Base-by-base conservation (phyloP, 2,113 vertebrate genomes). In the Anoplopoma fimbria region DNA sequence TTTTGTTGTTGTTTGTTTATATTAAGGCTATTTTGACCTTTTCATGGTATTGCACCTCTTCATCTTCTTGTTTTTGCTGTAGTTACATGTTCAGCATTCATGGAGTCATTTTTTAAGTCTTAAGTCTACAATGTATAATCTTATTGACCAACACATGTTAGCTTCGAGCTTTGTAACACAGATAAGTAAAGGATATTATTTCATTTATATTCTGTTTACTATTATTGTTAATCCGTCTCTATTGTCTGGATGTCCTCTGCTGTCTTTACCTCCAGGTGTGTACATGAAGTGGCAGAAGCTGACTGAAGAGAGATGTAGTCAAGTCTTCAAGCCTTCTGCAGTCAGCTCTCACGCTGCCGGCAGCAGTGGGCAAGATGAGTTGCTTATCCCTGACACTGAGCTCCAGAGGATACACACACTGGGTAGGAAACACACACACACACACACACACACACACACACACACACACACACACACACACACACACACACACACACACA, bases 311-410 rank as follows among this genome's bases (percentile, higher is more conserved):
- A 93, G 91, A 84, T 77, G 62, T 58, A 85, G 83, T 81, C 90
- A 90, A 79, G 87, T 92, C 70, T 96, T 93, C 73, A 95, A 92
- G 69, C 95, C 95, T 0, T 93, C 91, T 53, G 29, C 53, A 0
- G 57, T 91, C 3, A 19, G 77, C 55, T 86, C 84, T 83, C 86
- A 79, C 14, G 60, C 72, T 1, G 61, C 34, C 23, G 77, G 84
- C 77, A 81, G 78, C 84, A 77, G 67, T 8, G 84, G 69, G 78
- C 91, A 83, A 60, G 91, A 96, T 36, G 93, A 95, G 77, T 76
- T 96, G 68, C 77, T 93, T 0, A 93, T 96, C 70, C 85, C 94
- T 38, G 93, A 95, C 79, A 90, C 82, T n/a, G 95, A 96, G 81
- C 82, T 95, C 27, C 90, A 91, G 73, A 93, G 94, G 83, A 72